These are phyloP conservation scores for Acanthopagrus latus DNA, from an alignment of 2,797 vertebrate species.

Conservation along the genomic window DNA sequence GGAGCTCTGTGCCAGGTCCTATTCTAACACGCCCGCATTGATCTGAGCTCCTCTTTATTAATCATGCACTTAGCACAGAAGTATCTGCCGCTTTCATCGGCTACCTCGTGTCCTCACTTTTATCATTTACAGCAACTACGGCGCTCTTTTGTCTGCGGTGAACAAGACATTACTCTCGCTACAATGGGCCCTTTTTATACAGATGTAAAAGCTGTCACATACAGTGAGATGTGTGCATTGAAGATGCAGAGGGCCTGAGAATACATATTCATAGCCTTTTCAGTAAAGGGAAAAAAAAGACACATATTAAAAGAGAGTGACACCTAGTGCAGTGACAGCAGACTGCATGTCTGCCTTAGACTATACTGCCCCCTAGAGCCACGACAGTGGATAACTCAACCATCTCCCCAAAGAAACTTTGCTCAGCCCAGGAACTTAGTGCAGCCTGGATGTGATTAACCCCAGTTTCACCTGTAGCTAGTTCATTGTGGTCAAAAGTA, in stretches of 20 bases:
- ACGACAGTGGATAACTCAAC: neutral
- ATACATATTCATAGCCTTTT: slow-evolving; percentile 35
- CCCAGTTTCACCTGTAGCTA: rapidly evolving
- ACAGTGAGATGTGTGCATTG: slow-evolving; percentile 33
- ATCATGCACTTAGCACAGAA: slow-evolving; percentile 71
- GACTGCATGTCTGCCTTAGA: neutral
- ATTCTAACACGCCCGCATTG: slow-evolving; percentile 62
- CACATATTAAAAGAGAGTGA: slow-evolving; percentile 11
- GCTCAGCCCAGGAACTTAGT: neutral
- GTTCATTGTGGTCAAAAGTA: slow-evolving; percentile 48
- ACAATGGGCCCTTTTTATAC: slow-evolving; percentile 53
- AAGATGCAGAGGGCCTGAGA: slow-evolving; percentile 3
- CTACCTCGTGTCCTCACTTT: slow-evolving; percentile 63
- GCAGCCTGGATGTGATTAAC: neutral
- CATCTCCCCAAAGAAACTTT: neutral
- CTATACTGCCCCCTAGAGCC: slow-evolving; percentile 72
- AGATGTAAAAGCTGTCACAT: slow-evolving; percentile 38
- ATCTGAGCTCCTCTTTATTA: slow-evolving; percentile 74
- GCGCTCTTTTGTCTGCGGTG: slow-evolving; percentile 41
- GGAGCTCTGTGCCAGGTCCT: slow-evolving; percentile 48
- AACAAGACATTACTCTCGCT: slow-evolving; percentile 49
- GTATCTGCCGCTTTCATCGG: slow-evolving; percentile 71
- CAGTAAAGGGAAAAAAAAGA: slow-evolving; percentile 11
- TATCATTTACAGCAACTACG: slow-evolving; percentile 58
- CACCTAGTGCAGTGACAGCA: slow-evolving; percentile 4